Evolutionary conservation across 1,140 invertebrate genomes (phyloP).

Genomic region (Drosophila ficusphila): DNA sequence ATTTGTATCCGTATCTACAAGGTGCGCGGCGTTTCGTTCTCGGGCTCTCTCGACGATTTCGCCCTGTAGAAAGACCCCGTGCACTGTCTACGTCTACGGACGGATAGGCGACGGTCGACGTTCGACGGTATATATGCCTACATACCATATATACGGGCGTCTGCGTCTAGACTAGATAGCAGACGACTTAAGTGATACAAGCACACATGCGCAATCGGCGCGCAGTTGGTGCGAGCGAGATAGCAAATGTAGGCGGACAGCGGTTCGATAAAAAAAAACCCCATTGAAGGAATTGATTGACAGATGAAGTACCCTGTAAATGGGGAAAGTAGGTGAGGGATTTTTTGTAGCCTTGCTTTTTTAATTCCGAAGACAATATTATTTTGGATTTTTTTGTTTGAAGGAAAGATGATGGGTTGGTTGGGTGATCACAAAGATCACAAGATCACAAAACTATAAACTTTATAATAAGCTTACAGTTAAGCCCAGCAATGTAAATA

Average conservation of each 20-base stretch:
- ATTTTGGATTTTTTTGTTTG: too few species aligned
- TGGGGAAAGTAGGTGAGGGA: background rate
- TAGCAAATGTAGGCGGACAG: constrained; percentile 42
- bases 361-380: too few species aligned
- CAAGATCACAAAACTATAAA: too few species aligned
- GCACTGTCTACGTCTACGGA: constrained; percentile 25
- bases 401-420: too few species aligned
- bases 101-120: constrained; percentile 9
- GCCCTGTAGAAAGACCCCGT: constrained; percentile 31
- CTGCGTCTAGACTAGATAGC: constrained; percentile 78
- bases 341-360: background rate
- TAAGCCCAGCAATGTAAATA: too few species aligned
- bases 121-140: constrained; percentile 15
- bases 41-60: constrained; percentile 1
- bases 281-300: constrained; percentile 22
- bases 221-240: constrained; percentile 26
- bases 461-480: too few species aligned
- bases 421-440: too few species aligned
- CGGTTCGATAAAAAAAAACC: constrained; percentile 47
- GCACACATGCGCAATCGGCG: constrained; percentile 64
- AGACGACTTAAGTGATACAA: constrained; percentile 81
- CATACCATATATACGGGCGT: constrained; percentile 29
- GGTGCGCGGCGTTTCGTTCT: constrained; percentile 21
- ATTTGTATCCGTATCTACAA: constrained; percentile 35
- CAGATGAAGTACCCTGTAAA: constrained; percentile 19